phyloP scores from a whole-genome alignment of 37 sponge, comb jelly and placozoan genomes.

The Cliona cf. orientalis region DNA sequence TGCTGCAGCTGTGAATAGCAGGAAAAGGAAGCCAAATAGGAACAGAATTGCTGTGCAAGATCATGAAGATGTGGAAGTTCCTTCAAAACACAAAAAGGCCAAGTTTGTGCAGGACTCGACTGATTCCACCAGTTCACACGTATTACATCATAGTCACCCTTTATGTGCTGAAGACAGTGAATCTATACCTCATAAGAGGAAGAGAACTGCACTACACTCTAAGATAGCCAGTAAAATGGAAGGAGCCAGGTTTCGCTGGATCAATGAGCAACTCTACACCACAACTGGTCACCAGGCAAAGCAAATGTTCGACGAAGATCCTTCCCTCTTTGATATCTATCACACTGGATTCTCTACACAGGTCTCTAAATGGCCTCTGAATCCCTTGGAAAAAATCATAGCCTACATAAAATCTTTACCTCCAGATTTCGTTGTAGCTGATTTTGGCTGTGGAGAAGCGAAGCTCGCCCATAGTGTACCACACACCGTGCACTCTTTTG shows the following conservation, averaged over 20 bases:
- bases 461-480: slow-evolving; percentile 74
- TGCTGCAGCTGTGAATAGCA: too few species aligned
- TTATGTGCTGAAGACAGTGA: neutral
- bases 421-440: slow-evolving; percentile 65
- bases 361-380: slow-evolving; percentile 90
- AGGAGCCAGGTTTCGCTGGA: slow-evolving; percentile 86
- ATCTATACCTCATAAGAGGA: too few species aligned
- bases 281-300: slow-evolving; percentile 61
- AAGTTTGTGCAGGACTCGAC: too few species aligned
- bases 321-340: slow-evolving; percentile 82
- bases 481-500: slow-evolving; percentile 87
- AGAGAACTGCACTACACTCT: slow-evolving; percentile 14
- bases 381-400: slow-evolving; percentile 90
- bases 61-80: too few species aligned
- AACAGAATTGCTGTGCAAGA: too few species aligned
- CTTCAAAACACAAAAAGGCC: too few species aligned
- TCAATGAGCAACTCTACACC: slow-evolving; percentile 97
- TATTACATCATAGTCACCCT: too few species aligned
- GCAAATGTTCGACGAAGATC: slow-evolving; percentile 78
- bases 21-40: too few species aligned
- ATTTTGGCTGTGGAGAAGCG: slow-evolving; percentile 97
- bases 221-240: slow-evolving; percentile 63
- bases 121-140: too few species aligned
- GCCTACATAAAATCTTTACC: slow-evolving; percentile 64
- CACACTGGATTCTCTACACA: slow-evolving; percentile 89